These are phyloP conservation scores for Molossus alvarezi DNA, from an alignment of 2,797 vertebrate genomes.

Conservation along the genomic window DNA sequence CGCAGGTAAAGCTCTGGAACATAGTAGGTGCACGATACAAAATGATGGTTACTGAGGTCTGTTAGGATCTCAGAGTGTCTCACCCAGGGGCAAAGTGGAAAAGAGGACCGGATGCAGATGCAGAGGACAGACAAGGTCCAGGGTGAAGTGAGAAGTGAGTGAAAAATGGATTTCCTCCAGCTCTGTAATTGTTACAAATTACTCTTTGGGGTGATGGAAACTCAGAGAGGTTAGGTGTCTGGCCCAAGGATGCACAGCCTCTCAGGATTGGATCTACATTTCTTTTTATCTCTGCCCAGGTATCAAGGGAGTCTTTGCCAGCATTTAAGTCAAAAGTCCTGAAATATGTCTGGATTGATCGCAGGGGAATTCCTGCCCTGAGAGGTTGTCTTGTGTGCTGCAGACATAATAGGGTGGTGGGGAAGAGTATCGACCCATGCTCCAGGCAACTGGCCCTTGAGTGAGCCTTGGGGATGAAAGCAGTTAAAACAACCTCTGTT, in stretches of 20 bases:
- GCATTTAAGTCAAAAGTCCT: not conserved
- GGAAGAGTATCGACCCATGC: no score
- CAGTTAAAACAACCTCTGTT: not conserved
- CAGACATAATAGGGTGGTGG: not conserved
- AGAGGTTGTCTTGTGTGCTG: not conserved
- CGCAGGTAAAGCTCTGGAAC: accelerated
- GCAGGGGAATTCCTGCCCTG: not conserved
- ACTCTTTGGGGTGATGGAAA: not conserved
- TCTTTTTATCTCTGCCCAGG: not conserved
- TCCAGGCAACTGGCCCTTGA: not conserved
- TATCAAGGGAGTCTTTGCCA: not conserved
- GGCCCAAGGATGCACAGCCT: not conserved
- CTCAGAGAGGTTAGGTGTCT: not conserved
- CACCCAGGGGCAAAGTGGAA: not conserved
- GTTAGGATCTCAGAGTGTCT: not conserved
- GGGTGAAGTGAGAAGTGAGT: not conserved
- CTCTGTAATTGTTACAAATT: not conserved
- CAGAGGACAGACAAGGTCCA: not conserved
- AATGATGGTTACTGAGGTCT: no score
- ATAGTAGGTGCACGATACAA: not conserved
- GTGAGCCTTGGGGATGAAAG: not conserved
- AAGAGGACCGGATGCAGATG: no score
- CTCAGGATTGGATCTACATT: not conserved
- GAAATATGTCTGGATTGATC: not conserved
- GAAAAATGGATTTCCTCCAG: no score